These are phyloP conservation scores for Clarias gariepinus DNA, from an alignment of 2,113 vertebrate species.

Conservation along the genomic window DNA sequence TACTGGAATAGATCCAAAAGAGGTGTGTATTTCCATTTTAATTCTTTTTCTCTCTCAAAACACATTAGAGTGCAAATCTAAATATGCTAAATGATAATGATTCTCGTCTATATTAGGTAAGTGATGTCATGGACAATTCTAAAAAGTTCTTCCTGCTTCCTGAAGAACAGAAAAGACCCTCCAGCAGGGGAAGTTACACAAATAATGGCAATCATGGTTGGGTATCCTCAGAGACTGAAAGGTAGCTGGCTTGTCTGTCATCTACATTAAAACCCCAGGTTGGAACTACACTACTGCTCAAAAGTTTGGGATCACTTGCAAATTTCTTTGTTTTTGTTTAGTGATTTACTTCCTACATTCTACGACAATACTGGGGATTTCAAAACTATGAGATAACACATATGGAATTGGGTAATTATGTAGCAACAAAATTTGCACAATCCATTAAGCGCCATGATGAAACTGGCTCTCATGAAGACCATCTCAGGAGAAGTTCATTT, in stretches of 20 bases:
- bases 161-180: constrained; percentile 61
- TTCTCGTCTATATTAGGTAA: constrained; percentile 57
- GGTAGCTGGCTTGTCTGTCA: constrained; percentile 42
- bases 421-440: no score
- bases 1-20: constrained; percentile 66
- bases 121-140: constrained; percentile 59
- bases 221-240: constrained; percentile 65
- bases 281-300: background rate
- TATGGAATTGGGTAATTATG: no score
- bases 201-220: constrained; percentile 67
- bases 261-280: no score
- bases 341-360: no score
- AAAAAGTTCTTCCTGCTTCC: constrained; percentile 70
- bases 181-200: constrained; percentile 53
- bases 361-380: no score
- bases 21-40: constrained; percentile 56
- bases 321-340: no score
- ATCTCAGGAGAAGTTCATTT: no score
- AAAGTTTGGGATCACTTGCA: no score
- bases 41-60: background rate
- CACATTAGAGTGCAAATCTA: background rate
- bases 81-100: background rate
- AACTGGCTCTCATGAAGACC: no score
- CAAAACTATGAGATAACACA: no score
- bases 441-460: no score